phyloP scores from a whole-genome alignment of 2,888 invertebrate genomes.

The Protodeltote pygarga region DNA sequence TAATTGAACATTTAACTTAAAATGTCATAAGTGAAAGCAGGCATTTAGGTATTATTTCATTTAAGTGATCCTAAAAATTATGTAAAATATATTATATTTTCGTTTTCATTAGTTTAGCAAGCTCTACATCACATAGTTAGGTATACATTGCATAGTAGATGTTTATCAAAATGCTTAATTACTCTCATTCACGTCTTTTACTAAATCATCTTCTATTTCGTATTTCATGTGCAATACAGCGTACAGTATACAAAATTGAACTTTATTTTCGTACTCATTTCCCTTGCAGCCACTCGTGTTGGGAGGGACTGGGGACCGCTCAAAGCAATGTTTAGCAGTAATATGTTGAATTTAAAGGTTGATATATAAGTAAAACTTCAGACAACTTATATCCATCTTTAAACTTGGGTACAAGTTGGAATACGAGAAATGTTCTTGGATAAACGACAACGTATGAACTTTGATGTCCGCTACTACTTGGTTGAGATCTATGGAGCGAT shows the following conservation, averaged over 20 bases:
- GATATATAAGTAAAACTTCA: not conserved
- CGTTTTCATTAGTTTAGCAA: no score
- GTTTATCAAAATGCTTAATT: not conserved
- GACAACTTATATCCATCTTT: not conserved
- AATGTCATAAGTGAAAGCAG: no score
- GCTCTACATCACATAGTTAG: no score
- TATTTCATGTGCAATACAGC: not conserved
- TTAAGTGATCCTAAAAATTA: no score
- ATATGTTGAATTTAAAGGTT: conserved; percentile 21
- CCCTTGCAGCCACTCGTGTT: conserved; percentile 4
- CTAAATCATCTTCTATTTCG: conserved; percentile 6
- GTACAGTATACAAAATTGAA: not conserved
- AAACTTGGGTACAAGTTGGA: conserved; percentile 1
- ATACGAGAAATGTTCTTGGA: not conserved
- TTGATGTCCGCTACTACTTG: not conserved
- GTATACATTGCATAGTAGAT: not conserved
- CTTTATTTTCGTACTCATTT: conserved; percentile 13
- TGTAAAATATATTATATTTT: no score
- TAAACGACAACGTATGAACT: conserved; percentile 3
- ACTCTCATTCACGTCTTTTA: not conserved
- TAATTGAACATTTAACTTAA: no score
- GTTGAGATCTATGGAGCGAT: no score
- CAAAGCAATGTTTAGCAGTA: conserved; percentile 12
- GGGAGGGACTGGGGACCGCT: no score
- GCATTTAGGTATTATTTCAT: no score